Evolutionary conservation across 1,140 invertebrate genomes (phyloP), one percentile per base, ranked within the genome.

Genomic region (Oryctes rhinoceros): DNA sequence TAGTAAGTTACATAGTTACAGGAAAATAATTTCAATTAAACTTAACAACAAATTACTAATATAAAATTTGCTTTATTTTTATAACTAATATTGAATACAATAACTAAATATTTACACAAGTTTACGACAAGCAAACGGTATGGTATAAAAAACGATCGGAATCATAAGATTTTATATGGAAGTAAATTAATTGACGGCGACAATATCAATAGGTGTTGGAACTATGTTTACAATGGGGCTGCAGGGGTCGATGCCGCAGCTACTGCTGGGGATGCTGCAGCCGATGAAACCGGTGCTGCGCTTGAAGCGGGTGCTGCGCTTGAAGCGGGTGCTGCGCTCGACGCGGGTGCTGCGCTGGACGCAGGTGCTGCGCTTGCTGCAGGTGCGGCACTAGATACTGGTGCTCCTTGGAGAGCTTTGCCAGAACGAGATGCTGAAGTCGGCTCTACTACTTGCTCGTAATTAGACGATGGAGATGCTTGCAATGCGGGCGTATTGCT

Each of bases 351-450:
- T 10, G 20, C 18, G 13, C 10, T 35, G 1, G 9, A 11, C 4
- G 13, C 53, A 4, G 20, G 15, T 62, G n/a, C 20, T 67, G 3
- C n/a, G 3, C 49, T 53, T 4, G 49, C 4, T 53, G 65, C 65
- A 35, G 65, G 65, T 0, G 65, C 65, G 4, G 65, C 65, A 10
- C 53, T 59, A n/a, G 53, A 59, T 59, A 18, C 53, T 6, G 53
- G 53, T 18, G 30, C 65, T 4, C 35, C 35, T 71, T 71, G 18
- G 37, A 80, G 47, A 78, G 65, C 9, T 48, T 59, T 59, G 10
- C 75, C 67, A 10, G 65, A 80, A 49, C 39, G 48, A 15, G 84
- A 20, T 11, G 76, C 71, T 37, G 48, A 35, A n/a, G 39, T 53
- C 67, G 44, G 20, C 15, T 24, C 48, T 75, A 18, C 75, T 20